Percentiles rank a stretch among this genome's conserved stretches.
phyloP scores from a whole-genome alignment of 2,113 vertebrate genomes.

The Otocyon megalotis region DNA sequence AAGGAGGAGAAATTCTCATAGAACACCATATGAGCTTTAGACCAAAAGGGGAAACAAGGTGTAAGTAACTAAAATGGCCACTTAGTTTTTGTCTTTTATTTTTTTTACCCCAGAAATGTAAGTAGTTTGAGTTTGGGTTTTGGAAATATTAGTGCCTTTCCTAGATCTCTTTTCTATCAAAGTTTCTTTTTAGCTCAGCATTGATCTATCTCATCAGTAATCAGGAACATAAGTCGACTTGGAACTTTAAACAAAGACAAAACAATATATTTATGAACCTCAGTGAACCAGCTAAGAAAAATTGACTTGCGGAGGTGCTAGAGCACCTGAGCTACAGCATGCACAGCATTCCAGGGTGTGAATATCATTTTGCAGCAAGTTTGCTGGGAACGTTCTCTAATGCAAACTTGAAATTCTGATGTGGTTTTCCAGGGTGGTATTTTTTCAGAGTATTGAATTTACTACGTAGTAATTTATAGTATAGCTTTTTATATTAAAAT shows the following conservation, averaged over 20 bases:
- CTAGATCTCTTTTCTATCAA: constrained; percentile 80
- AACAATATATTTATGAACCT: constrained; percentile 71
- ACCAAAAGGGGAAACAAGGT: constrained; percentile 81
- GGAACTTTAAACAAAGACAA: constrained; percentile 75
- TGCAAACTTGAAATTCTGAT: constrained; percentile 85
- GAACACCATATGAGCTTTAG: constrained; percentile 81
- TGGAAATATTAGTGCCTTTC: constrained; percentile 88
- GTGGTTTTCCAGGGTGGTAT: constrained; percentile 83
- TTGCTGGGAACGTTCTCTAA: constrained; percentile 71
- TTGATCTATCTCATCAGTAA: constrained; percentile 78
- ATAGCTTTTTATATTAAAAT: constrained; percentile 87
- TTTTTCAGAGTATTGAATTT: constrained; percentile 85
- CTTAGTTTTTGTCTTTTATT: constrained; percentile 69
- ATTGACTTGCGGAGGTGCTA: constrained; percentile 52
- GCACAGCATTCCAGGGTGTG: constrained; percentile 68
- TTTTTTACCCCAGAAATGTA: constrained; percentile 65
- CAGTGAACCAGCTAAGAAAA: constrained; percentile 75
- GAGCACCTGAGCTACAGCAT: constrained; percentile 58
- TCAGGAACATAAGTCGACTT: constrained; percentile 79
- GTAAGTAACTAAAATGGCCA: constrained; percentile 60
- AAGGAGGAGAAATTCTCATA: constrained; percentile 81
- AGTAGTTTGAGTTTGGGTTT: constrained; percentile 78
- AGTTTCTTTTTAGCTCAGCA: constrained; percentile 81
- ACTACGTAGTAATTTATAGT: constrained; percentile 84
- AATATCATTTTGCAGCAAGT: constrained; percentile 63